These are phyloP conservation scores for Hirtodrosophila trivittata DNA, from an alignment of 2,888 invertebrate species.

Conservation along the genomic window DNA sequence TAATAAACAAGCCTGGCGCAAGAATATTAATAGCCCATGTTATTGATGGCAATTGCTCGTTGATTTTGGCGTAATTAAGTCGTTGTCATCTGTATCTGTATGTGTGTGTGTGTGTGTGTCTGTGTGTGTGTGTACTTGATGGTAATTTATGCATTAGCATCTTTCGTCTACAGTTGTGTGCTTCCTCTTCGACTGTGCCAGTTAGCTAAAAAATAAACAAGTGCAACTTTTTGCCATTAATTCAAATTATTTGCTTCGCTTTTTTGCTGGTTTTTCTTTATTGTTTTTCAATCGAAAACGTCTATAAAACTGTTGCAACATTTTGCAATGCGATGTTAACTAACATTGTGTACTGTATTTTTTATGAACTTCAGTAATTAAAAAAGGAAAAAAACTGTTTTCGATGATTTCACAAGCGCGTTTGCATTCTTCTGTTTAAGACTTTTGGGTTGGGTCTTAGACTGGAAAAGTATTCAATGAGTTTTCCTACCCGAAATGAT, in stretches of 20 bases:
- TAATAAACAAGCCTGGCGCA: constrained; percentile 71
- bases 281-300: constrained; percentile 3
- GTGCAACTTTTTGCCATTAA: constrained; percentile 17
- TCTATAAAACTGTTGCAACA: constrained; percentile 1
- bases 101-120: constrained; percentile 18
- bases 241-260: neutral
- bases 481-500: constrained; percentile 6
- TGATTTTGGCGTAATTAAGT: constrained; percentile 81
- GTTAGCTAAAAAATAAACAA: constrained; percentile 24
- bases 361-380: neutral
- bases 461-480: no score
- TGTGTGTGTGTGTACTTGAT: constrained; percentile 14
- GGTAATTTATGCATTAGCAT: constrained; percentile 56
- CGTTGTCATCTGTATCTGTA: constrained; percentile 61
- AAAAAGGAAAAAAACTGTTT: neutral
- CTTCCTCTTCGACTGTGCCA: constrained; percentile 5
- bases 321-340: neutral
- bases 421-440: no score
- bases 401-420: neutral
- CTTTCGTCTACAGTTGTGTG: constrained; percentile 25
- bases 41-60: constrained; percentile 81
- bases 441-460: no score
- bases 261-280: no score
- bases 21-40: constrained; percentile 79
- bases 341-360: neutral